A percentile compares a stretch with the other conserved stretches of the same genome.
Evolutionary conservation across 2,113 vertebrate genomes (phyloP).

Genomic region (Tupaia tana): DNA sequence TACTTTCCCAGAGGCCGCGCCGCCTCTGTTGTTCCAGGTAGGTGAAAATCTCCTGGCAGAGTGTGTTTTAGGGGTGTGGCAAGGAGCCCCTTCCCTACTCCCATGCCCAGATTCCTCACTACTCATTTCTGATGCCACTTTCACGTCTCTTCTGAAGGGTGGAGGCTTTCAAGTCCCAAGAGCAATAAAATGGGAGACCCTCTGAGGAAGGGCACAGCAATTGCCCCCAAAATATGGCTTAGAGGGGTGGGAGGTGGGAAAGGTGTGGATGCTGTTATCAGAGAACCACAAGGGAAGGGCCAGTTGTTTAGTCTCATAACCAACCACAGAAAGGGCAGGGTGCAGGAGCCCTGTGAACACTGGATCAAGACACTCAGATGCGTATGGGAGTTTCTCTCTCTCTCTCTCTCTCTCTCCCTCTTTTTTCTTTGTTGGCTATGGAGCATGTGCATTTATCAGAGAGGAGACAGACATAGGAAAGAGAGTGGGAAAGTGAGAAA

Average conservation of each 20-base stretch:
- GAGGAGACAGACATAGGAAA: no score
- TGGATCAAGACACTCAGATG: fast-evolving
- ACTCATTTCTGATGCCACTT: not conserved
- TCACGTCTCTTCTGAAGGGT: not conserved
- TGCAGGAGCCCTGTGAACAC: not conserved
- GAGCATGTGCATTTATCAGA: no score
- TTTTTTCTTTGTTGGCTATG: no score
- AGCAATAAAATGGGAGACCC: not conserved
- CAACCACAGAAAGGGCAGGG: not conserved
- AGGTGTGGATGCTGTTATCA: no score
- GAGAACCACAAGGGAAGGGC: no score
- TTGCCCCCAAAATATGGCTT: fast-evolving
- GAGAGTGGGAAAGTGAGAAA: no score
- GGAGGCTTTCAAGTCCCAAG: not conserved
- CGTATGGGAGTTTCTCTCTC: no score
- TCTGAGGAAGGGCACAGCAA: no score
- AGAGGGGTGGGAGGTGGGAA: fast-evolving
- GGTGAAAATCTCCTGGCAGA: not conserved
- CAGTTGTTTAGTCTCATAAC: fast-evolving
- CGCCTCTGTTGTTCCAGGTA: fast-evolving
- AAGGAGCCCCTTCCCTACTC: not conserved
- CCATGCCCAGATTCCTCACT: not conserved
- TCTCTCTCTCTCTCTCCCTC: no score
- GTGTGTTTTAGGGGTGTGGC: not conserved
- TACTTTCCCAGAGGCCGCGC: not conserved